These are phyloP conservation scores for Gymnoscopelus microlampas DNA, from an alignment of 2,797 vertebrate species.

Conservation along the genomic window DNA sequence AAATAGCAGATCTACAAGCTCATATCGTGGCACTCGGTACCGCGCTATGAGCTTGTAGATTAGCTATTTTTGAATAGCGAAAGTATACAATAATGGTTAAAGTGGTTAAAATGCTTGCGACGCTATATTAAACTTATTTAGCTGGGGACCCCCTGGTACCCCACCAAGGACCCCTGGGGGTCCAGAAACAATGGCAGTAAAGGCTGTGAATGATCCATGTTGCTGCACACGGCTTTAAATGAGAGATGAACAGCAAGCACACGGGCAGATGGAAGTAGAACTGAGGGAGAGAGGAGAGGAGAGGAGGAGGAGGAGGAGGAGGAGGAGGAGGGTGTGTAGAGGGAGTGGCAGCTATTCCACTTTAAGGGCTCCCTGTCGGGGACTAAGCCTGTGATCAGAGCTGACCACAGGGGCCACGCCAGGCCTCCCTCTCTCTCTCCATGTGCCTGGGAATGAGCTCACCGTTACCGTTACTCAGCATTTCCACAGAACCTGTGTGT, in stretches of 20 bases:
- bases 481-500: slow-evolving; percentile 54
- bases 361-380: slow-evolving; percentile 43
- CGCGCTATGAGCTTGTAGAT: too few relatives aligned
- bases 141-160: too few relatives aligned
- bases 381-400: slow-evolving; percentile 56
- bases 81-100: too few relatives aligned
- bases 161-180: too few relatives aligned
- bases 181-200: neutral
- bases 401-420: slow-evolving; percentile 62
- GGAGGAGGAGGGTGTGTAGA: slow-evolving; percentile 53
- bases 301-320: slow-evolving; percentile 49
- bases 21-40: too few relatives aligned
- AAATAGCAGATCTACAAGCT: too few relatives aligned
- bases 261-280: slow-evolving; percentile 52
- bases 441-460: slow-evolving; percentile 52
- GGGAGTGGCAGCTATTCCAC: slow-evolving; percentile 59
- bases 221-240: slow-evolving; percentile 6
- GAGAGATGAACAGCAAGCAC: slow-evolving; percentile 6
- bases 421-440: slow-evolving; percentile 37
- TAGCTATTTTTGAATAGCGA: too few relatives aligned
- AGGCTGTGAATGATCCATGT: slow-evolving; percentile 4
- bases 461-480: slow-evolving; percentile 60
- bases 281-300: slow-evolving; percentile 48
- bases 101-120: too few relatives aligned
- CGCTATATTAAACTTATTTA: too few relatives aligned